A percentile compares a stretch with the other conserved stretches of the same genome.
These are phyloP conservation scores for Malurus splendens DNA, from an alignment of 2,797 vertebrate species.

Conservation along the genomic window DNA sequence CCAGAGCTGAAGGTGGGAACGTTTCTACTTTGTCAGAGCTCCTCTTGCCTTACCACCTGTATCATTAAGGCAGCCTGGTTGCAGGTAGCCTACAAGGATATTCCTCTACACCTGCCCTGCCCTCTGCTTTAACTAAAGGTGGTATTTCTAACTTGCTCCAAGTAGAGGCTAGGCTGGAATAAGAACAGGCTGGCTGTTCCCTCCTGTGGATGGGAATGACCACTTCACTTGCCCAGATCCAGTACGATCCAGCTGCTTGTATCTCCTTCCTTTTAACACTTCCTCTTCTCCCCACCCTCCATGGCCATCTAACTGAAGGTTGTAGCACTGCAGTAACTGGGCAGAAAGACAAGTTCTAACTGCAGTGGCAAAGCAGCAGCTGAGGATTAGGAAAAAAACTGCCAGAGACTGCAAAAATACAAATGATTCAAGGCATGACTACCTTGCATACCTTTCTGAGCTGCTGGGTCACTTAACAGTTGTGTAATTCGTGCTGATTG, in stretches of 20 bases:
- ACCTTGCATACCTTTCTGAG: background rate
- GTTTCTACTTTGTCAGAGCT: background rate
- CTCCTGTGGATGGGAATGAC: background rate
- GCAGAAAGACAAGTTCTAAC: background rate
- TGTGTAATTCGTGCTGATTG: conserved; percentile 18
- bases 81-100: background rate
- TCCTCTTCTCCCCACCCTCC: background rate
- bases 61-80: background rate
- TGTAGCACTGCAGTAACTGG: background rate
- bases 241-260: background rate
- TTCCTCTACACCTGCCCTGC: background rate
- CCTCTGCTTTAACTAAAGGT: background rate
- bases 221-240: background rate
- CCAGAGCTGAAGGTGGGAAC: background rate
- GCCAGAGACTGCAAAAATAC: conserved; percentile 12
- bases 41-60: background rate
- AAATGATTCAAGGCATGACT: background rate
- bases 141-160: background rate
- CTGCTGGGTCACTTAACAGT: background rate
- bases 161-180: background rate
- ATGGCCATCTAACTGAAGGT: background rate
- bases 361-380: background rate
- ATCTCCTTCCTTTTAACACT: background rate
- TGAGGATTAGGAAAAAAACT: background rate
- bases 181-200: background rate